A percentile compares a stretch with the other conserved stretches of the same genome.
Evolutionary conservation across 2,888 invertebrate species (phyloP).

Genomic region (Scaptomyza caliginosa): DNA sequence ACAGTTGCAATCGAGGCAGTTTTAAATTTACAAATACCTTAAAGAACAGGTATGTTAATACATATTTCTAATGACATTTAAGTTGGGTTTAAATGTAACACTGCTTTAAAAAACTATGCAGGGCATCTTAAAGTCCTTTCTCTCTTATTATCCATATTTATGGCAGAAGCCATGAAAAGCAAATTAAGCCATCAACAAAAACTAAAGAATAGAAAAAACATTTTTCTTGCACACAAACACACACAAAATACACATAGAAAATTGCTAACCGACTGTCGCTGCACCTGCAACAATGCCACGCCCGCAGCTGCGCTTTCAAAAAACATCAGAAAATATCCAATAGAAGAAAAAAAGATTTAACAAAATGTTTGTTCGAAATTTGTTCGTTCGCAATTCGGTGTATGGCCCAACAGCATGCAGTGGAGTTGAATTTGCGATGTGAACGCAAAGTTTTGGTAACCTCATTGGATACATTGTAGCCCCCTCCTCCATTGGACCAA

Average conservation of each 20-base stretch:
- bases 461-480: neutral
- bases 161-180: conserved; percentile 60
- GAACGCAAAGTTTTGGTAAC: conserved; percentile 38
- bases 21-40: neutral
- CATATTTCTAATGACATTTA: too few species aligned
- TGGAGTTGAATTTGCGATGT: conserved; percentile 39
- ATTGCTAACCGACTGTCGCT: conserved; percentile 28
- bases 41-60: too few species aligned
- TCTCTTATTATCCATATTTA: conserved; percentile 5
- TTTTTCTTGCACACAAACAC: conserved; percentile 3
- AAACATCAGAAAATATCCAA: neutral
- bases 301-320: conserved; percentile 20
- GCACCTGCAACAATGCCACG: conserved; percentile 71
- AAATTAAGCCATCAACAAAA: conserved; percentile 72
- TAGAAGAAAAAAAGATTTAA: conserved; percentile 27
- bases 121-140: neutral
- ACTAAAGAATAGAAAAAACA: conserved; percentile 31
- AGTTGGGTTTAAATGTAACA: too few species aligned
- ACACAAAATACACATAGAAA: conserved; percentile 17
- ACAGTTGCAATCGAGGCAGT: too few species aligned
- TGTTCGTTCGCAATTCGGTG: conserved; percentile 57
- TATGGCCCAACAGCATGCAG: conserved; percentile 13
- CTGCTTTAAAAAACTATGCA: neutral
- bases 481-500: neutral
- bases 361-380: conserved; percentile 73